A percentile compares a stretch with the other conserved stretches of the same genome.
Evolutionary conservation across 2,113 vertebrate genomes (phyloP).

Genomic region (Microcebus tavaratra): DNA sequence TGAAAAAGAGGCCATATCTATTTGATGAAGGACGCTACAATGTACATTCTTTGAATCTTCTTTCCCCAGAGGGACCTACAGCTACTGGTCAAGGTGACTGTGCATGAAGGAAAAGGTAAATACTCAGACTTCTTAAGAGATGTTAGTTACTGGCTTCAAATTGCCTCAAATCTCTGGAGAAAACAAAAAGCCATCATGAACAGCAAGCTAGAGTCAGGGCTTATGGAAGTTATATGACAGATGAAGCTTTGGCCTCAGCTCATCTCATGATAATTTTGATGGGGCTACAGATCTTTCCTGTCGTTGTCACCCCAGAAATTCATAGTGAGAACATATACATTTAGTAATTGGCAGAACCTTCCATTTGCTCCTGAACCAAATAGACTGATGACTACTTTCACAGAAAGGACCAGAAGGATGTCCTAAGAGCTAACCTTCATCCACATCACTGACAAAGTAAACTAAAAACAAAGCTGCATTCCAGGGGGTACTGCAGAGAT

Average conservation of each 20-base stretch:
- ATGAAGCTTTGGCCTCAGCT: not conserved
- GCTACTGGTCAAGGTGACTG: constrained; percentile 5
- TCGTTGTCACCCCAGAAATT: not conserved
- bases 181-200: not conserved
- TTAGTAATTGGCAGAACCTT: not conserved
- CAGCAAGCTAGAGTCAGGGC: not conserved
- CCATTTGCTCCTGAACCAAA: not conserved
- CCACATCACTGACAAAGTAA: not conserved
- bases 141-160: not conserved
- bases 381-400: not conserved
- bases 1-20: not conserved
- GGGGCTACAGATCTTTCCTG: not conserved
- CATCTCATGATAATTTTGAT: not conserved
- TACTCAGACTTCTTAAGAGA: not conserved
- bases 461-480: not conserved
- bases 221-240: not conserved
- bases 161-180: not conserved
- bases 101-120: not conserved
- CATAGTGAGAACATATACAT: not conserved
- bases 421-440: not conserved
- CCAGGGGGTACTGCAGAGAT: not conserved
- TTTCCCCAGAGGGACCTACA: not conserved
- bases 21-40: not conserved
- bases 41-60: not conserved
- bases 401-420: not conserved